Evolutionary conservation across 2,888 invertebrate species (phyloP).

Genomic region (Allygus modestus): DNA sequence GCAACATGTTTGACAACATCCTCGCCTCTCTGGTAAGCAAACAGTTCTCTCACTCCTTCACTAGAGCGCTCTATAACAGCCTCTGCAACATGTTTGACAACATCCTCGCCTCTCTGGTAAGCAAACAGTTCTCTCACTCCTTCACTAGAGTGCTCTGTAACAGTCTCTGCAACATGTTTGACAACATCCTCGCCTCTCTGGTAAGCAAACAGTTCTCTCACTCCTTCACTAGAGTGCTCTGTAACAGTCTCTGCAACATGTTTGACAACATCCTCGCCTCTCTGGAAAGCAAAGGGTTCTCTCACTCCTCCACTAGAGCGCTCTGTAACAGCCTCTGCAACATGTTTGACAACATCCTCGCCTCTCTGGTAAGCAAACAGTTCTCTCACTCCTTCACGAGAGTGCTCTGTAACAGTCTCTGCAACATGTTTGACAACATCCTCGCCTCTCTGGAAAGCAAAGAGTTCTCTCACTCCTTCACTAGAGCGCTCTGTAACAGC

Average conservation of each 20-base stretch:
- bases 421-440: slow-evolving; percentile 77
- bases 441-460: slow-evolving; percentile 72
- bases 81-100: slow-evolving; percentile 79
- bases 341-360: slow-evolving; percentile 75
- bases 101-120: slow-evolving; percentile 73
- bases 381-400: slow-evolving; percentile 92
- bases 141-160: slow-evolving; percentile 88
- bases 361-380: no score
- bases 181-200: slow-evolving; percentile 74
- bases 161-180: slow-evolving; percentile 81
- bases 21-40: slow-evolving; percentile 73
- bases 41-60: slow-evolving; percentile 92
- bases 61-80: slow-evolving; percentile 88
- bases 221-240: slow-evolving; percentile 85
- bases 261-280: slow-evolving; percentile 74
- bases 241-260: slow-evolving; percentile 84
- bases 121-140: no score
- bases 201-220: no score
- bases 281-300: no score
- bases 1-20: slow-evolving; percentile 77
- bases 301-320: no score
- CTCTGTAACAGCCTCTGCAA: slow-evolving; percentile 87
- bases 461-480: slow-evolving; percentile 92
- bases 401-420: slow-evolving; percentile 87
- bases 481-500: slow-evolving; percentile 88